Evolutionary conservation across 2,113 vertebrate species (phyloP).

Genomic region (Melierax canorus): DNA sequence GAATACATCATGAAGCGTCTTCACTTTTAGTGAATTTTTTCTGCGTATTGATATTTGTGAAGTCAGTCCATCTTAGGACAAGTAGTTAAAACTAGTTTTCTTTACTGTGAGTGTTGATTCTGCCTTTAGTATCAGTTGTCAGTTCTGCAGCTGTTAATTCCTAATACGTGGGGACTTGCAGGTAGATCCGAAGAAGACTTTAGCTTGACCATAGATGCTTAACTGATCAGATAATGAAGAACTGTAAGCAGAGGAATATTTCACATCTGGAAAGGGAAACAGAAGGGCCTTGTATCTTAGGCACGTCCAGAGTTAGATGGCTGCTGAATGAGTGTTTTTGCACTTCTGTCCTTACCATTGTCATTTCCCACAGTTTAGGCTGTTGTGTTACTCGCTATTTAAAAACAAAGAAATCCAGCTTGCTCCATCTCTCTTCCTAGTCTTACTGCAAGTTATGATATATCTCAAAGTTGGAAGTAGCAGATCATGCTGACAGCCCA

Average conservation of each 20-base stretch:
- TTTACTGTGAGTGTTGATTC: background rate
- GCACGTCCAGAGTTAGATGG: background rate
- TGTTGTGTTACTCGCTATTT: background rate
- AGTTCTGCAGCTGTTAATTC: background rate
- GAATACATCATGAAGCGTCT: background rate
- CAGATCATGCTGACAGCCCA: background rate
- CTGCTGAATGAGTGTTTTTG: background rate
- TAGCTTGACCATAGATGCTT: background rate
- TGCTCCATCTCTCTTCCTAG: background rate
- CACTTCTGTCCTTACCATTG: background rate
- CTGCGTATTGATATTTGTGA: background rate
- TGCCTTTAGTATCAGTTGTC: background rate
- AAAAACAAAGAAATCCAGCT: background rate
- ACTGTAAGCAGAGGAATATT: background rate
- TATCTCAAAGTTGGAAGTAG: background rate
- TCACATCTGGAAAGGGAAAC: background rate
- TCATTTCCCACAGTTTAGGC: background rate
- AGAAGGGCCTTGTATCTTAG: background rate
- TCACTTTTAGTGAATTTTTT: background rate
- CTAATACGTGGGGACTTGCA: fast-evolving
- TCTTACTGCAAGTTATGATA: background rate
- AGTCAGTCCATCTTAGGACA: background rate
- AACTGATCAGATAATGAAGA: background rate
- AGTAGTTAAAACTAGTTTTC: background rate
- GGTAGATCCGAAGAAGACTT: background rate